Evolutionary conservation across 2,113 vertebrate species (phyloP).

Genomic region (Rattus norvegicus): DNA sequence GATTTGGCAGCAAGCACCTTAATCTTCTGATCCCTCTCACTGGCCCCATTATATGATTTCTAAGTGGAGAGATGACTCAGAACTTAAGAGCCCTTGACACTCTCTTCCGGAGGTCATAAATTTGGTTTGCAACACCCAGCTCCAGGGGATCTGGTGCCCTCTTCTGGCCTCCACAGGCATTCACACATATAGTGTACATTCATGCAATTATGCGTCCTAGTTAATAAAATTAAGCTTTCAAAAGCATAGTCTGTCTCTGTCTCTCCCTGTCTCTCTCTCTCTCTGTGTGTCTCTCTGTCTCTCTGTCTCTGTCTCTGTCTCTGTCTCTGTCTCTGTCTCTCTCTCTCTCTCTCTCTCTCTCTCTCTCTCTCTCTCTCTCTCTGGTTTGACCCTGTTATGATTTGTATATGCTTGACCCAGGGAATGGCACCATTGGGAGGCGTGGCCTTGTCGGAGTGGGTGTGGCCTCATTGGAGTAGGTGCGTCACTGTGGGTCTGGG

Average conservation of each 20-base stretch:
- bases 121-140: not conserved
- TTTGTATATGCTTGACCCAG: too few species aligned
- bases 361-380: not conserved
- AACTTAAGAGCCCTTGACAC: not conserved
- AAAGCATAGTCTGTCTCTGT: too few species aligned
- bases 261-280: too few species aligned
- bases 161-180: not conserved
- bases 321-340: too few species aligned
- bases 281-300: rapidly evolving
- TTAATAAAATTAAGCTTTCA: not conserved
- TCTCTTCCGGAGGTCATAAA: not conserved
- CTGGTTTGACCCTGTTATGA: too few species aligned
- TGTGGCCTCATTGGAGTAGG: too few species aligned
- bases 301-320: too few species aligned
- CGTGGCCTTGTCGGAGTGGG: too few species aligned
- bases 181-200: not conserved
- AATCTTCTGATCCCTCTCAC: not conserved
- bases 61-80: not conserved
- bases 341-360: not conserved
- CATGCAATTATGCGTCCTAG: not conserved
- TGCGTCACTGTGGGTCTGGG: too few species aligned
- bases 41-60: not conserved
- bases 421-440: too few species aligned
- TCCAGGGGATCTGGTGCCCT: not conserved
- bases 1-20: not conserved